Evolutionary conservation across 2,113 vertebrate species (phyloP).

Genomic region (Cavia porcellus): DNA sequence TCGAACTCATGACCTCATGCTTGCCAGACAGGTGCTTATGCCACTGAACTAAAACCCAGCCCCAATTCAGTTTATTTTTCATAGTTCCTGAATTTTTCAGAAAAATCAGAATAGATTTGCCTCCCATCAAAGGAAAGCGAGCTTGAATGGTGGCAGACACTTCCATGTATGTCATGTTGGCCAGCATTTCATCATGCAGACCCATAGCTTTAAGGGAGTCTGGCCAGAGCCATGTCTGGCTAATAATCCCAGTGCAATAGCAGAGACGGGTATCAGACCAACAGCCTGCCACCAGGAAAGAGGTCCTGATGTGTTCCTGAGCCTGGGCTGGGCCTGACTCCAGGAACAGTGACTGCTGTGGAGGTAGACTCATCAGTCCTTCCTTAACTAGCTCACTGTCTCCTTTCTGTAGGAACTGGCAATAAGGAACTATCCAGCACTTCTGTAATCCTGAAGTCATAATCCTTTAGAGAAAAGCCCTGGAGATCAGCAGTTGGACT

Average conservation of each 20-base stretch:
- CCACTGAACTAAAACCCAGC: no score
- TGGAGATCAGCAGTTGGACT: not conserved
- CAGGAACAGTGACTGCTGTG: not conserved
- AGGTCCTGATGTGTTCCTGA: not conserved
- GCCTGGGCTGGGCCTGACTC: not conserved
- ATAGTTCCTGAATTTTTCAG: conserved; percentile 68
- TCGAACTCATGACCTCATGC: no score
- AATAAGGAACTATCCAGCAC: not conserved
- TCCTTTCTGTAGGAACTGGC: not conserved
- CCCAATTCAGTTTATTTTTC: conserved; percentile 70
- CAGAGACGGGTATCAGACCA: not conserved
- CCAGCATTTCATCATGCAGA: not conserved
- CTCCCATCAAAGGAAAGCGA: not conserved
- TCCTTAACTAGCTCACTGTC: not conserved
- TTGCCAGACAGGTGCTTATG: no score
- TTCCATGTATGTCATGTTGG: not conserved
- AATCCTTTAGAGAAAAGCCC: not conserved
- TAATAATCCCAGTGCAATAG: not conserved
- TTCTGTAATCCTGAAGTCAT: not conserved
- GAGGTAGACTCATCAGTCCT: not conserved
- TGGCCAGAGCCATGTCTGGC: not conserved
- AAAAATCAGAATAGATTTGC: conserved; percentile 72
- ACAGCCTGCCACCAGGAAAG: not conserved
- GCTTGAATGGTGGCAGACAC: not conserved
- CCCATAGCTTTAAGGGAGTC: not conserved